Base-by-base conservation (phyloP, 1,140 invertebrate genomes). In the Thrips palmi region DNA sequence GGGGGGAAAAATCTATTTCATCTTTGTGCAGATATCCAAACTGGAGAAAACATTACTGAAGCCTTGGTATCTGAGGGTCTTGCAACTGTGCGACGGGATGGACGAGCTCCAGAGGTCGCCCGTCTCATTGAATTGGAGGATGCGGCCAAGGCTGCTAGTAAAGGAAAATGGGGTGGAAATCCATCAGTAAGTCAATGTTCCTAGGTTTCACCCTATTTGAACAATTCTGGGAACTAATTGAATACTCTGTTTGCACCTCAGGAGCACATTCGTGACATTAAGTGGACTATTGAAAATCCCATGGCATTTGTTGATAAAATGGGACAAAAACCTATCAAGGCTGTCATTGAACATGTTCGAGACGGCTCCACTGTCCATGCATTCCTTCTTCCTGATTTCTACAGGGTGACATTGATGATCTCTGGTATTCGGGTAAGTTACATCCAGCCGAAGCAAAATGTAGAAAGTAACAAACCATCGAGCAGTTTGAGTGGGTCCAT, bases 321-420 rank as follows among this genome's bases (percentile, higher is more conserved):
- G 43, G 70, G 70, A 21, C 69, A 73, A 23, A 83, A 88, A 51
- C 81, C 79, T 0, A 60, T 91, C 8, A 67, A 75, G 55, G 88
- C 87, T 33, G 72, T 96, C 19, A 82, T 97, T 51, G 91, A 97
- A 58, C 81, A 92, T 65, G 89, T 98, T 1, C 68, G 89, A 41
- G 92, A 97, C 64, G 93, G 93, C 2, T 94, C 89, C 14, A 97
- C 92, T 1, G 70, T 96, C 2, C 68, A 89, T 42, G 78, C 80
- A 1, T 84, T 94, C 46, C 58, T 98, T 1, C 53, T 93, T 21
- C 89, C 91, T 3, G 74, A 78, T 41, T 92, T 77, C 56, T 72
- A 87, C 45, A 73, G 87, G 45, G 77, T 88, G 45, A 96, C 87
- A 1, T 52, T 98, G 12, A 89, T 92, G 75, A 71, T 99, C 34